phyloP scores from a whole-genome alignment of 2,888 invertebrate species.

The Torymus aiolomorphi region DNA sequence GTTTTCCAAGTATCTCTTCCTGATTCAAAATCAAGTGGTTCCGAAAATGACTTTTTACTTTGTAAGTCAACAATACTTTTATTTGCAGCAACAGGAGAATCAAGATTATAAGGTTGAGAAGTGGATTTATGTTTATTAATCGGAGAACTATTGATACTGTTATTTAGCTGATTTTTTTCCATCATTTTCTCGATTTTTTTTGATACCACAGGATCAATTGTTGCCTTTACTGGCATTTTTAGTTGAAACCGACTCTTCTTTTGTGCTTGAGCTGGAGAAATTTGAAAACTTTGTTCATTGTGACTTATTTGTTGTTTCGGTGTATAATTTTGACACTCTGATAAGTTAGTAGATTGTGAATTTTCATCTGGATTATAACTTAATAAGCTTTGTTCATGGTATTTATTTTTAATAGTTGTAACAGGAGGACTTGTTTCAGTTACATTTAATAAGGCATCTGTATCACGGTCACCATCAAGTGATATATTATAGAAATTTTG shows the following conservation, averaged over 20 bases:
- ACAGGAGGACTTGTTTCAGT: not conserved
- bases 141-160: not conserved
- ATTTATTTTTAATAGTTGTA: not conserved
- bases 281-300: constrained; percentile 18
- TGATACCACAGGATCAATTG: constrained; percentile 61
- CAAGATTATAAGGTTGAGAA: not conserved
- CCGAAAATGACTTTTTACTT: not conserved
- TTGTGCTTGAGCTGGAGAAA: constrained; percentile 18
- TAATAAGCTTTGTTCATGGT: not conserved
- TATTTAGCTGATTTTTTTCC: constrained; percentile 61
- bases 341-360: not conserved
- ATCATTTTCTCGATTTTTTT: constrained; percentile 66
- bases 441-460: not conserved
- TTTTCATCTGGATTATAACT: not conserved
- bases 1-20: constrained; percentile 11
- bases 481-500: constrained; percentile 69
- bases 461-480: constrained; percentile 50
- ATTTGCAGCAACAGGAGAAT: not conserved
- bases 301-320: constrained; percentile 4
- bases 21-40: not conserved
- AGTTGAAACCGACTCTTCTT: constrained; percentile 65
- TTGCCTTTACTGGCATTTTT: constrained; percentile 70
- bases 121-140: constrained; percentile 2
- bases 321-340: constrained; percentile 2
- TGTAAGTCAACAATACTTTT: not conserved